Percentiles rank a stretch among this genome's conserved stretches.
Conservation (phyloP, 2,797 vertebrate species). For the Tauraco hartlaubi region DNA sequence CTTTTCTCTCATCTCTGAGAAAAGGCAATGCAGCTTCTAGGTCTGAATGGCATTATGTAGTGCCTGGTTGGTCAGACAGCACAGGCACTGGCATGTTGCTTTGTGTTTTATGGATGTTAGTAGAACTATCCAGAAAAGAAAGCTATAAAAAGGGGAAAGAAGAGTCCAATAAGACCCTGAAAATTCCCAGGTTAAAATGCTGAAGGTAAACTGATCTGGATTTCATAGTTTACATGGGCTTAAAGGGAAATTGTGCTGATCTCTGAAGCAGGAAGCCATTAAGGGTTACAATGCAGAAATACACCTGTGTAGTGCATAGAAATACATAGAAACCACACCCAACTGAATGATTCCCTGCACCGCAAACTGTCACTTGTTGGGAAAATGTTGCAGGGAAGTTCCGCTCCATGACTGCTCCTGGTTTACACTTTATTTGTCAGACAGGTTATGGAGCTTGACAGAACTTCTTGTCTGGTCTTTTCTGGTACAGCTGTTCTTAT, state of each 20-base stretch:
- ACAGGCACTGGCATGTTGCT: rapidly evolving
- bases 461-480: not conserved
- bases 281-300: not conserved
- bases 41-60: too few species aligned
- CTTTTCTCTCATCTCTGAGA: not conserved
- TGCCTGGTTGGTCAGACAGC: not conserved
- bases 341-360: not conserved
- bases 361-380: not conserved
- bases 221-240: not conserved
- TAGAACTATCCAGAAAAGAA: not conserved
- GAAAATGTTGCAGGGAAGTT: not conserved
- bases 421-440: not conserved
- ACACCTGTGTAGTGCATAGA: not conserved
- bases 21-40: not conserved
- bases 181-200: not conserved
- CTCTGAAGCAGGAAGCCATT: not conserved
- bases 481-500: not conserved
- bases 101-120: not conserved
- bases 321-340: not conserved
- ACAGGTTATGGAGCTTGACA: not conserved
- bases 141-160: not conserved
- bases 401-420: rapidly evolving
- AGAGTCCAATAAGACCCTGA: not conserved
- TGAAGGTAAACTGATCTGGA: not conserved
- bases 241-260: not conserved